Percentiles rank a stretch among this genome's conserved stretches.
Evolutionary conservation across 1,140 invertebrate species (phyloP).

Genomic region (Cylas formicarius): DNA sequence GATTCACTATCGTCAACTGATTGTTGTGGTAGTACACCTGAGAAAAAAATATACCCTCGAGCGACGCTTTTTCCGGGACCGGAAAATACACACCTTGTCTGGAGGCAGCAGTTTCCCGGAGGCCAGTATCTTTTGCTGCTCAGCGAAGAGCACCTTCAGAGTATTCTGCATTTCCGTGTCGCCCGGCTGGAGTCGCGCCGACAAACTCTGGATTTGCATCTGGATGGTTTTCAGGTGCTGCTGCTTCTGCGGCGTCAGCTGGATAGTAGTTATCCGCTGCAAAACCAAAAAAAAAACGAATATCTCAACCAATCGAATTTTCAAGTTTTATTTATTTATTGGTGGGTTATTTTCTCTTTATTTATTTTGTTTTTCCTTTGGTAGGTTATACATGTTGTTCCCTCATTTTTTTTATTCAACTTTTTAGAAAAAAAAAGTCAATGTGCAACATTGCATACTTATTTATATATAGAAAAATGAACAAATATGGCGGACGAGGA

Average conservation of each 20-base stretch:
- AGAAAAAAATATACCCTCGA: too few species aligned
- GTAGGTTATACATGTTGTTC: too few species aligned
- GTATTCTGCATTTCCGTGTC: conserved; percentile 44
- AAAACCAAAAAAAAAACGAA: conserved; percentile 5
- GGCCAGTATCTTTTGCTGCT: conserved; percentile 56
- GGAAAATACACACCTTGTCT: conserved; percentile 34
- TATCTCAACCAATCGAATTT: too few species aligned
- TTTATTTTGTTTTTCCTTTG: too few species aligned
- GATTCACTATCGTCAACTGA: conserved; percentile 39
- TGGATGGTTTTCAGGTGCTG: conserved; percentile 53
- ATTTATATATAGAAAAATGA: too few species aligned
- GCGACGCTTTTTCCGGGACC: too few species aligned
- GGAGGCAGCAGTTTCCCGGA: conserved; percentile 55
- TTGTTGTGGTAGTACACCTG: conserved; percentile 39
- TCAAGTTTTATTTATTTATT: too few species aligned
- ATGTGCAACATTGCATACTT: too few species aligned
- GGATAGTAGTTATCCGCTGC: conserved; percentile 41
- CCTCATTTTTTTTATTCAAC: too few species aligned
- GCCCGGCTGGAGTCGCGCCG: conserved; percentile 42
- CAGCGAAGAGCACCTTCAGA: conserved; percentile 49
- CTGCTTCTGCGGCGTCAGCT: conserved; percentile 54
- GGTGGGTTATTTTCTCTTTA: too few species aligned
- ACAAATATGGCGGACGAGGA: too few species aligned
- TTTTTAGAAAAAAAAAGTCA: too few species aligned
- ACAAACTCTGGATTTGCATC: conserved; percentile 51